Evolutionary conservation across 1,140 invertebrate genomes (phyloP), one percentile per base, ranked within the genome.

Genomic region (Drosophila malerkotliana): DNA sequence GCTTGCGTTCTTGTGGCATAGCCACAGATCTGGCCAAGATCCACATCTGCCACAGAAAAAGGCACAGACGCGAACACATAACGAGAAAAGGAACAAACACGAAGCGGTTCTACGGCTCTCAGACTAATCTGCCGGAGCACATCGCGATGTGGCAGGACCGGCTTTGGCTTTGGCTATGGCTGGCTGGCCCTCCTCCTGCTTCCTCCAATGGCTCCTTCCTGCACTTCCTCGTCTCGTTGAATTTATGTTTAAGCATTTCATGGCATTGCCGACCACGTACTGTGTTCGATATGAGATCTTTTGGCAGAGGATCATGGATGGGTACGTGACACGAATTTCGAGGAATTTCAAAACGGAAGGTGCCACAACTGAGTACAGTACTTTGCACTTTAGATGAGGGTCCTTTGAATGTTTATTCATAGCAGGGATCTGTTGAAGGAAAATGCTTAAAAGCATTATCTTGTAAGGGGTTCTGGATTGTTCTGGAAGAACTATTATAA

Each of bases 171-270:
- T 8, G 44, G 54, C n/a, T 30, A 52, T 8, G 44, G 54, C 32
- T 41, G 9, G 28, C 52, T 64, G n/a, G 55, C 34, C 8, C 14
- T 54, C 7, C 41, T 18, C 14, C 41, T n/a, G 14, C 10, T 10
- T 45, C 48, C 32, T 60, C 37, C 26, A 44, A 15, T 30, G 12
- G n/a, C 15, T 41, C 39, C 39, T 39, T 62, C 37, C 59, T 62
- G 45, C 34, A 67, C 53, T 72, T 67, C 61, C 44, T 72, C 56
- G 62, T 76, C 73, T 68, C 37, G 62, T 73, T 82, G 63, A 82
- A 82, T 82, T 82, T 82, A 82, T 82, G 79, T 82, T 82, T 64
- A 69, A 82, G 74, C 79, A 82, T 81, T 81, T 82, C 78, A 72
- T 81, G 78, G 78, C 78, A 74, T 69, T 73, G 79, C 79, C 57